Conservation (phyloP, 2,797 vertebrate species). For the Peromyscus eremicus region DNA sequence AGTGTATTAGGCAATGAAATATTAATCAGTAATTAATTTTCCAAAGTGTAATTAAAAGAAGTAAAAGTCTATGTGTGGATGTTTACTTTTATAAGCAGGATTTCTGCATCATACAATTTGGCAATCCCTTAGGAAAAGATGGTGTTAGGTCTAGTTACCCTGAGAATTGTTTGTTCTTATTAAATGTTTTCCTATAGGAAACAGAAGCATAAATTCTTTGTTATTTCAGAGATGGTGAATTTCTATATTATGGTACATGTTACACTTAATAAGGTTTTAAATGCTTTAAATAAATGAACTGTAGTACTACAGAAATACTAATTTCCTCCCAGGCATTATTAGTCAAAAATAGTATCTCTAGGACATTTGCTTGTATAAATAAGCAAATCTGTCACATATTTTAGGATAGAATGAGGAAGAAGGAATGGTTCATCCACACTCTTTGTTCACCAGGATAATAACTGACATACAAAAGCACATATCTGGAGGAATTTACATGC, state of each 20-base stretch:
- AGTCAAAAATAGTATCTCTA: background rate
- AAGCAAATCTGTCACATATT: background rate
- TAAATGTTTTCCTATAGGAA: background rate
- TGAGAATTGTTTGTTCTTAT: conserved; percentile 22
- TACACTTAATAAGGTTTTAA: background rate
- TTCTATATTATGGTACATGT: background rate
- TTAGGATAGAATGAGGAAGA: background rate
- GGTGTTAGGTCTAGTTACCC: background rate
- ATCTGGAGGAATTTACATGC: background rate
- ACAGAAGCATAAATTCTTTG: background rate
- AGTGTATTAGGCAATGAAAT: background rate
- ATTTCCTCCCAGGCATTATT: background rate
- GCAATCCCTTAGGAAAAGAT: background rate
- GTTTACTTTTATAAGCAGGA: background rate
- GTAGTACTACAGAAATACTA: background rate
- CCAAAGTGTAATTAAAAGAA: background rate
- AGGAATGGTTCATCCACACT: background rate
- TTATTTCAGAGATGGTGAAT: background rate
- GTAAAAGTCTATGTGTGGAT: background rate
- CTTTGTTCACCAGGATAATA: background rate
- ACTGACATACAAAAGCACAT: background rate
- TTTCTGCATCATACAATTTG: background rate
- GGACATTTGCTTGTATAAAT: background rate
- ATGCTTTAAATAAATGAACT: background rate
- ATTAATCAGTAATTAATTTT: background rate